Conservation (phyloP, 2,113 vertebrate species). For the Phylloscopus whistleri region DNA sequence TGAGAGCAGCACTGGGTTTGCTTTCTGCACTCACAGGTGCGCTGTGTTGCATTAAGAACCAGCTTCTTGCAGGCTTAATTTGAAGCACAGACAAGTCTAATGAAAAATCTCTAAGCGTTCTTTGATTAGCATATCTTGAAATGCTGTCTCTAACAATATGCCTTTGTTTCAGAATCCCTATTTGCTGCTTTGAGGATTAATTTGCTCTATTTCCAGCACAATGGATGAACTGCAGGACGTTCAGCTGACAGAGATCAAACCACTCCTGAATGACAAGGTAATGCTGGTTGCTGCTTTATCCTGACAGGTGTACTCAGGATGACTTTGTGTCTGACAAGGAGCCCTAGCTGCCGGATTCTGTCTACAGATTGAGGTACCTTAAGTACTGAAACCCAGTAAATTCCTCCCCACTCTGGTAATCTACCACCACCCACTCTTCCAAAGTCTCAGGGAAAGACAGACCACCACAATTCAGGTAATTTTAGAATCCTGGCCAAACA, state of each 20-base stretch:
- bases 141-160: background rate
- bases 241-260: slow-evolving; percentile 94
- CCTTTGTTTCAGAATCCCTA: slow-evolving; percentile 55
- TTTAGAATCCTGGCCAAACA: background rate
- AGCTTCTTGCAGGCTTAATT: background rate
- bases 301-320: background rate
- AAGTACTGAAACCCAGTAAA: background rate
- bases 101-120: background rate
- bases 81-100: background rate
- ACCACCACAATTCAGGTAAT: background rate
- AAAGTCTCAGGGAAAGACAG: background rate
- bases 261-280: slow-evolving; percentile 91
- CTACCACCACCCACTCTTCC: background rate
- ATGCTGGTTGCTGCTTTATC: background rate
- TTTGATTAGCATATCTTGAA: background rate
- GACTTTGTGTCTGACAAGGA: background rate
- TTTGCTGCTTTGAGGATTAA: slow-evolving; percentile 34
- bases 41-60: background rate
- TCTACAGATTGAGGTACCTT: background rate
- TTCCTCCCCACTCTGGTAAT: background rate
- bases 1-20: background rate
- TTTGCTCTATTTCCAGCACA: background rate
- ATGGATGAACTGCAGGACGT: slow-evolving; percentile 97
- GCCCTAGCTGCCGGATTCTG: background rate
- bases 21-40: background rate